Conservation (phyloP, 2,797 vertebrate genomes). For the Tachyglossus aculeatus region DNA sequence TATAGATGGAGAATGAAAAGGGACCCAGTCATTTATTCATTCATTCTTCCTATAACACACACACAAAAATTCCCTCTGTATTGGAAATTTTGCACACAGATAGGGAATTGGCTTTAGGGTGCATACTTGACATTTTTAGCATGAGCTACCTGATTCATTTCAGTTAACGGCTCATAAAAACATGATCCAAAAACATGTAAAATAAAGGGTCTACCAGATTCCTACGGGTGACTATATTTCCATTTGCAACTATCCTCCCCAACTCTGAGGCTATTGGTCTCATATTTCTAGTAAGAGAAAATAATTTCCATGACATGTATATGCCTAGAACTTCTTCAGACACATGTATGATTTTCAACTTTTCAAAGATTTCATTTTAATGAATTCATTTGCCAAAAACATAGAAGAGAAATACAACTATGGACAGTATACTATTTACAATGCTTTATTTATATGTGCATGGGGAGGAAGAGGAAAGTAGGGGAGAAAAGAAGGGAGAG, state of each 20-base stretch:
- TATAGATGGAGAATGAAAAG: no score
- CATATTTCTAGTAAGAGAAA: conserved; percentile 5
- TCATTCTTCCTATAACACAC: no score
- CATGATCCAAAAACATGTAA: background rate
- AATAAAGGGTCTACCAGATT: conserved; percentile 9
- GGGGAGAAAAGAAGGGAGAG: background rate
- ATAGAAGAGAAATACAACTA: background rate
- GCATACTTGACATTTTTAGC: background rate
- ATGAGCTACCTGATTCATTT: background rate
- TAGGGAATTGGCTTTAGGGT: background rate
- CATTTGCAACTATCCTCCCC: background rate
- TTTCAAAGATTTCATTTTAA: background rate
- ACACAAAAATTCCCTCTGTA: no score
- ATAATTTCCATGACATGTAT: no score
- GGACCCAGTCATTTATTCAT: no score
- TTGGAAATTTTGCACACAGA: background rate
- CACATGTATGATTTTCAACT: conserved; percentile 1
- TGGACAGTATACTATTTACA: background rate
- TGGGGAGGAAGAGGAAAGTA: background rate
- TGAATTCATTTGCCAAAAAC: conserved; percentile 3
- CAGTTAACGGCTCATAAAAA: background rate
- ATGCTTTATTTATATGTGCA: background rate
- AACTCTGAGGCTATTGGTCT: conserved; percentile 13
- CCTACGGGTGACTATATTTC: conserved; percentile 7
- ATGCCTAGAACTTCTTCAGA: conserved; percentile 5